phyloP scores from a whole-genome alignment of 2,113 vertebrate species.

The Agelaius tricolor region DNA sequence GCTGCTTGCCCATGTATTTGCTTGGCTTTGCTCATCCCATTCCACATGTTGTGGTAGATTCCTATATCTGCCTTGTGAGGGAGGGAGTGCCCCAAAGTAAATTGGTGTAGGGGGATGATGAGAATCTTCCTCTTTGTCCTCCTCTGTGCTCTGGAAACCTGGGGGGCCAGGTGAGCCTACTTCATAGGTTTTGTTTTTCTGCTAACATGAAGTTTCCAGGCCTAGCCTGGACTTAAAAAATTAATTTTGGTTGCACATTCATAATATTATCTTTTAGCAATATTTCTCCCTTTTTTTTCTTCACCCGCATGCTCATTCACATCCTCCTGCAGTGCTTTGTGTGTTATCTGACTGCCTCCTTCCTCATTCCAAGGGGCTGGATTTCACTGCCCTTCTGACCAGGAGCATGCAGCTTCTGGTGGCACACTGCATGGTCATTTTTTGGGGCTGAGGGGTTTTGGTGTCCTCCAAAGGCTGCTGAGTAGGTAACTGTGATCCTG shows the following conservation, averaged over 20 bases:
- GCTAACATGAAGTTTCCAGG: background rate
- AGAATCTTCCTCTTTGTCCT: background rate
- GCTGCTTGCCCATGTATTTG: background rate
- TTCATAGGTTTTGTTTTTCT: background rate
- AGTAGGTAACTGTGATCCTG: background rate
- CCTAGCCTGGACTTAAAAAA: background rate
- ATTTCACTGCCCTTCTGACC: background rate
- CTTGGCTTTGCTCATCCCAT: background rate
- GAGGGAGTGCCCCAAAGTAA: background rate
- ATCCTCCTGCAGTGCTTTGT: background rate
- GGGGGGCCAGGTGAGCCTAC: background rate
- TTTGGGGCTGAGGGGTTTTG: background rate
- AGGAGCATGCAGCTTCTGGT: background rate
- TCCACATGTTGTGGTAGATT: background rate
- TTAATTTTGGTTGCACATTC: background rate
- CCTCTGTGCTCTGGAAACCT: background rate
- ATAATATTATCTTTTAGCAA: background rate
- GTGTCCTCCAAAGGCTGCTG: background rate
- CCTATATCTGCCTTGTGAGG: background rate
- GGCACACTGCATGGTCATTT: background rate
- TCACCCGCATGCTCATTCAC: accelerated
- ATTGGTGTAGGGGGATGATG: accelerated
- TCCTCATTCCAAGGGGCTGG: background rate
- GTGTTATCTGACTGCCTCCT: accelerated
- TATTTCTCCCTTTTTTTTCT: background rate